Evolutionary conservation across 2,888 invertebrate species (phyloP).

Genomic region (Dastarcus helophoroides): DNA sequence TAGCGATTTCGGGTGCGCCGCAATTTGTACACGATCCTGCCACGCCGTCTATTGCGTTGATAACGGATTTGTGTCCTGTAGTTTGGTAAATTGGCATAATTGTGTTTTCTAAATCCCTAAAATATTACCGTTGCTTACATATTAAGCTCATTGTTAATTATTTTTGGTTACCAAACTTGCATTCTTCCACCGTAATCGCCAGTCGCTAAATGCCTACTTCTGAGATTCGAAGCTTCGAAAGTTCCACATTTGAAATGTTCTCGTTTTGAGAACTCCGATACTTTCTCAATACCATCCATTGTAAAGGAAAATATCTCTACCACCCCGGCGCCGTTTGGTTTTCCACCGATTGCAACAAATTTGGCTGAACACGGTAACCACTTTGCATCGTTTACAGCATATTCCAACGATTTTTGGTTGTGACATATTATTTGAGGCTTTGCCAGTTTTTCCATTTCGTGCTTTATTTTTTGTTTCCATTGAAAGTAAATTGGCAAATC

Average conservation of each 20-base stretch:
- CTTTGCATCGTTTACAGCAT: constrained; percentile 83
- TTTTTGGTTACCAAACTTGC: constrained; percentile 59
- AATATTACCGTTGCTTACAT: constrained; percentile 13
- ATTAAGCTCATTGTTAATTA: too few species aligned
- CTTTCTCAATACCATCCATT: constrained; percentile 57
- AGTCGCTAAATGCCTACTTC: constrained; percentile 73
- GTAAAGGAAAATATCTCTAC: constrained; percentile 71
- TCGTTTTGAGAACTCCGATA: constrained; percentile 67
- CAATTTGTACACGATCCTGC: constrained; percentile 72
- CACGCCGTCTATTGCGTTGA: constrained; percentile 85
- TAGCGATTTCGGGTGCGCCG: constrained; percentile 91
- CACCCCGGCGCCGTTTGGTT: constrained; percentile 75
- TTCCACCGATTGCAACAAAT: constrained; percentile 77
- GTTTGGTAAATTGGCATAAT: constrained; percentile 65
- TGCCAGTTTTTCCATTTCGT: constrained; percentile 49
- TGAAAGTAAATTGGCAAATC: too few species aligned
- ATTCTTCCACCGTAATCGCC: constrained; percentile 82
- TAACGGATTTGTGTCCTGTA: constrained; percentile 69
- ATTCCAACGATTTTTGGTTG: constrained; percentile 68
- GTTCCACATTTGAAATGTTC: constrained; percentile 86
- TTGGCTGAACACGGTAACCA: constrained; percentile 95
- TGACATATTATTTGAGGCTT: constrained; percentile 88
- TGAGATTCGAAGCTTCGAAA: constrained; percentile 77
- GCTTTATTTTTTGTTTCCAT: too few species aligned
- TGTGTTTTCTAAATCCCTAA: constrained; percentile 69